These are phyloP conservation scores for Tetanocera ferruginea DNA, from an alignment of 2,888 invertebrate genomes.

Conservation along the genomic window DNA sequence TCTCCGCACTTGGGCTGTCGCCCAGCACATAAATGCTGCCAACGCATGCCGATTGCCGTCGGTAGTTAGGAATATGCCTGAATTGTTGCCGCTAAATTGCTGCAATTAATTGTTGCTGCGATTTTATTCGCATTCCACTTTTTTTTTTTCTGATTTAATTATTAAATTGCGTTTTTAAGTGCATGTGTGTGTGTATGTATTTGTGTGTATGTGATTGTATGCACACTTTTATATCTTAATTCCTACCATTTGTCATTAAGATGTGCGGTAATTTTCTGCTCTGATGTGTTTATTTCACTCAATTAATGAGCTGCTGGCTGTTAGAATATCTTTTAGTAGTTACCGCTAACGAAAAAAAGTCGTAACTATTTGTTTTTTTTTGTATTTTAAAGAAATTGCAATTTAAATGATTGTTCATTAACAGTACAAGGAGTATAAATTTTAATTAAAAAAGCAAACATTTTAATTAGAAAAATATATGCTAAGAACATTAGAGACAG, in stretches of 20 bases:
- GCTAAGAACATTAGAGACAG: too few relatives aligned
- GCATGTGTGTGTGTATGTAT: not conserved
- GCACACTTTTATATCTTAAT: not conserved
- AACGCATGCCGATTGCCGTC: conserved; percentile 26
- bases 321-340: not conserved
- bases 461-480: too few relatives aligned
- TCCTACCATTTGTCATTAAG: conserved; percentile 33
- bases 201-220: not conserved
- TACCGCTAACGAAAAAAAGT: too few relatives aligned
- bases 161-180: conserved; percentile 19
- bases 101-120: conserved; percentile 35
- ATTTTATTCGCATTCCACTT: conserved; percentile 9
- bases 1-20: conserved; percentile 3
- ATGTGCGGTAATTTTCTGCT: conserved; percentile 49
- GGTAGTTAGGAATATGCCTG: conserved; percentile 9
- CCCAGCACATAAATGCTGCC: conserved; percentile 38
- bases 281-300: conserved; percentile 50
- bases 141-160: conserved; percentile 23
- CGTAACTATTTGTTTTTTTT: too few relatives aligned
- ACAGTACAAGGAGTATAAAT: too few relatives aligned
- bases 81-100: conserved; percentile 18
- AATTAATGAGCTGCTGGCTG: conserved; percentile 41
- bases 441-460: too few relatives aligned
- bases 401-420: too few relatives aligned
- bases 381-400: too few relatives aligned